Evolutionary conservation across 2,888 invertebrate genomes (phyloP).

Genomic region (Ypsolopha scabrella): DNA sequence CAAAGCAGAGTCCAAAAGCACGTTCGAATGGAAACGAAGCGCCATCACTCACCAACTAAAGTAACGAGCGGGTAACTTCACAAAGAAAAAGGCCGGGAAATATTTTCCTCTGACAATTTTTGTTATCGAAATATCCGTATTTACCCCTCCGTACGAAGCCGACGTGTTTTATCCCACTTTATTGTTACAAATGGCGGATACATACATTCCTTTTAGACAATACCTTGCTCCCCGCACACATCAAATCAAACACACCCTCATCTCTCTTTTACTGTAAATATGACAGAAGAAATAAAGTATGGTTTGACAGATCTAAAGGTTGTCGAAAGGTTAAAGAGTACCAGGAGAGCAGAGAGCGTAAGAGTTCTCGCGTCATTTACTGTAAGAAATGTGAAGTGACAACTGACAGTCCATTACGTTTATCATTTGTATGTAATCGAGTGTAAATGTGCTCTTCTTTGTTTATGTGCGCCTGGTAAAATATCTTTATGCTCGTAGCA

Average conservation of each 20-base stretch:
- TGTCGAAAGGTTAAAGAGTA: too few species aligned
- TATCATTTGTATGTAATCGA: constrained; percentile 28
- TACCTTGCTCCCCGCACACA: too few species aligned
- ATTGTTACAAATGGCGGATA: constrained; percentile 1
- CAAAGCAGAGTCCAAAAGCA: too few species aligned
- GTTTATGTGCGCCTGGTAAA: not conserved
- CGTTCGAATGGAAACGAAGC: not conserved
- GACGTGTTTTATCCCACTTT: constrained; percentile 1
- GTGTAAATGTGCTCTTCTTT: constrained; percentile 14
- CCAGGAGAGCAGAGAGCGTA: too few species aligned
- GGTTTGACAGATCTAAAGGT: too few species aligned
- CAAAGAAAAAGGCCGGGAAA: not conserved
- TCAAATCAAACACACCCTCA: too few species aligned
- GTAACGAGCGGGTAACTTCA: not conserved
- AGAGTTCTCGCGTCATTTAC: too few species aligned
- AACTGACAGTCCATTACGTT: constrained; percentile 32
- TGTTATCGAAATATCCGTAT: not conserved
- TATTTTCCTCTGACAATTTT: constrained; percentile 1
- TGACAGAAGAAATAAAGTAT: too few species aligned
- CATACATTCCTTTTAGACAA: not conserved
- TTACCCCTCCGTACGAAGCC: not conserved
- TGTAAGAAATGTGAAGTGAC: constrained; percentile 16
- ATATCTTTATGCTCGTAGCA: not conserved
- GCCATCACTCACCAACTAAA: not conserved
- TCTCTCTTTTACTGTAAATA: too few species aligned